Evolutionary conservation across 2,797 vertebrate species (phyloP), one percentile per base, ranked within the genome.

Genomic region (Rallus crepitans): DNA sequence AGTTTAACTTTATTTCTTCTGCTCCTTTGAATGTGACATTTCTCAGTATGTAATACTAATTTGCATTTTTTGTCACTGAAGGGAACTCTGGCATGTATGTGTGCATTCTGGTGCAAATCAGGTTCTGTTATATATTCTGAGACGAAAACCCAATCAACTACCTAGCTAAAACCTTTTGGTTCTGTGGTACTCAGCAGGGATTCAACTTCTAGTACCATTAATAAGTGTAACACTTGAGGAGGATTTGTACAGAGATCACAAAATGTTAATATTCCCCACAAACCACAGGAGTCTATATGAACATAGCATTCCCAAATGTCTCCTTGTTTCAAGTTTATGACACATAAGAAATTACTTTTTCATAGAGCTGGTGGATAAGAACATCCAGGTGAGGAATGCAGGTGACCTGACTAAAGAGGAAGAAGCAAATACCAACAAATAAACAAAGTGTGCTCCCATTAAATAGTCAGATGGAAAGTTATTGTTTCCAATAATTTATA

Each of bases 401-500:
- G 65, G 64, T 68, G 42, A 56, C 9, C 47, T 30, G 90, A 76
- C n/a, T 19, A 16, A 23, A 48, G 24, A 70, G 15, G 20, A 66
- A 24, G 18, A 80, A 64, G 6, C 1, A 81, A 80, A 42, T 30
- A 9, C 6, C 10, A 69, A 55, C 14, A 65, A 56, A 71, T 3
- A 37, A 56, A 50, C 4, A 27, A 65, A 61, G 5, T 8, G 9
- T 45, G 5, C 2, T 71, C 13, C 17, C 11, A 50, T 71, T 82
- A 91, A 91, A 94, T 33, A 69, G 5, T 57, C 65, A 87, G 31
- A 75, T 56, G 47, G 63, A 93, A 66, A 61, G 23, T 1, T 90
- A 94, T 53, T 61, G 3, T 40, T 95, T 87, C 71, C 42, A 94
- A 59, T 86, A 90, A 93, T 71, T 94, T 86, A 83, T 92, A 83